Conservation (phyloP, 2,888 invertebrate genomes). For the Machimus rusticus region DNA sequence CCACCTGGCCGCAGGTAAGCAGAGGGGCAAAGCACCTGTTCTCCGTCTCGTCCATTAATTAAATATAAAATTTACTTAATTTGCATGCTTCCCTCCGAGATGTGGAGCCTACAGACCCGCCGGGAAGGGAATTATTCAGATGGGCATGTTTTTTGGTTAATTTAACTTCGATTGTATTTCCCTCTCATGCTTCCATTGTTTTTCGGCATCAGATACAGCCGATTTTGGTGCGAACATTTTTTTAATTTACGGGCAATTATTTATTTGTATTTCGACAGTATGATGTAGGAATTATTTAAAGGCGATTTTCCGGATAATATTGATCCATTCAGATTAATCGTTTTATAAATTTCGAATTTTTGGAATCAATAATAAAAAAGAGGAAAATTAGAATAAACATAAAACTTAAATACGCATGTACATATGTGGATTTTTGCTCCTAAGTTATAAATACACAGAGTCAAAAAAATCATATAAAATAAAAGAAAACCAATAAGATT, state of each 20-base stretch:
- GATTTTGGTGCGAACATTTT: not conserved
- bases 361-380: no score
- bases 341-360: no score
- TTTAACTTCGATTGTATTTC: not conserved
- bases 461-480: no score
- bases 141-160: not conserved
- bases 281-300: no score
- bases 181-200: not conserved
- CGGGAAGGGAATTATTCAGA: not conserved
- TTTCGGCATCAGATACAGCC: not conserved
- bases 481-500: no score
- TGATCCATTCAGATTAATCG: no score
- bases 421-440: no score
- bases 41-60: slow-evolving; percentile 7
- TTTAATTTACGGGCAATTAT: not conserved
- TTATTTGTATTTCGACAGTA: no score
- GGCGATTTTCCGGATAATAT: no score
- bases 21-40: not conserved
- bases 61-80: slow-evolving; percentile 2
- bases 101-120: not conserved
- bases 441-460: no score
- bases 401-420: no score
- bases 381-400: no score
- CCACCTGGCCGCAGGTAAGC: not conserved
- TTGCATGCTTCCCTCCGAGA: not conserved